phyloP scores from a whole-genome alignment of 2,888 invertebrate species.

The Drosophila borealis region DNA sequence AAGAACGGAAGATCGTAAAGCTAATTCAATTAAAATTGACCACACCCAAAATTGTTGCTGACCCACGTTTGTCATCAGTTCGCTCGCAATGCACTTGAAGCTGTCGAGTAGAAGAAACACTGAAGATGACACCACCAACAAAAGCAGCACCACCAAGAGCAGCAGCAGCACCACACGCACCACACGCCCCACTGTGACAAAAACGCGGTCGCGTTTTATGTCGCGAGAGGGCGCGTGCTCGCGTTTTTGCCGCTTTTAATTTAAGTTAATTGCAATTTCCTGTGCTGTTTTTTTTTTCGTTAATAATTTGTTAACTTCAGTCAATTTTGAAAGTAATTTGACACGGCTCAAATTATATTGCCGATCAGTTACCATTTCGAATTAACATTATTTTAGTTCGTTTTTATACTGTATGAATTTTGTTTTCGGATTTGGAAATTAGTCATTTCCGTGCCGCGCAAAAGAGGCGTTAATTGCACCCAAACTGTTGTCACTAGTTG shows the following conservation, averaged over 20 bases:
- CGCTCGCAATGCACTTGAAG: constrained; percentile 27
- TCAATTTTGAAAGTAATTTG: constrained; percentile 77
- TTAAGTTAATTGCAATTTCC: constrained; percentile 67
- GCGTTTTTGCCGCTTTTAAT: constrained; percentile 44
- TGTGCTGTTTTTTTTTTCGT: constrained; percentile 35
- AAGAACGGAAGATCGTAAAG: constrained; percentile 9
- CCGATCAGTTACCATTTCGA: constrained; percentile 65
- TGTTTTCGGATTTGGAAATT: constrained; percentile 46
- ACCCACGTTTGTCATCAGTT: constrained; percentile 21
- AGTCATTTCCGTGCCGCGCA: constrained; percentile 64
- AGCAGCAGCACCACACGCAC: constrained; percentile 5
- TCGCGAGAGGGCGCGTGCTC: constrained; percentile 7
- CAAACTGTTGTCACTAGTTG: constrained; percentile 73
- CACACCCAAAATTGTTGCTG: constrained; percentile 31
- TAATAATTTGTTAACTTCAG: constrained; percentile 55
- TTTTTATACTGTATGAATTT: not conserved
- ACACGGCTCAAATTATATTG: constrained; percentile 49
- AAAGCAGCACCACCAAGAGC: not conserved
- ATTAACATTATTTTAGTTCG: constrained; percentile 4
- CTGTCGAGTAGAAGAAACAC: constrained; percentile 21
- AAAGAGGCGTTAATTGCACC: constrained; percentile 72
- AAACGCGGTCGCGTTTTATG: constrained; percentile 27
- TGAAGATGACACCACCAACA: constrained; percentile 26
- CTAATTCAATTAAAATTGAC: constrained; percentile 38
- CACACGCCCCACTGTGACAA: not conserved